phyloP scores from a whole-genome alignment of 23 tunicate genomes.

The Clavelina lepadiformis region DNA sequence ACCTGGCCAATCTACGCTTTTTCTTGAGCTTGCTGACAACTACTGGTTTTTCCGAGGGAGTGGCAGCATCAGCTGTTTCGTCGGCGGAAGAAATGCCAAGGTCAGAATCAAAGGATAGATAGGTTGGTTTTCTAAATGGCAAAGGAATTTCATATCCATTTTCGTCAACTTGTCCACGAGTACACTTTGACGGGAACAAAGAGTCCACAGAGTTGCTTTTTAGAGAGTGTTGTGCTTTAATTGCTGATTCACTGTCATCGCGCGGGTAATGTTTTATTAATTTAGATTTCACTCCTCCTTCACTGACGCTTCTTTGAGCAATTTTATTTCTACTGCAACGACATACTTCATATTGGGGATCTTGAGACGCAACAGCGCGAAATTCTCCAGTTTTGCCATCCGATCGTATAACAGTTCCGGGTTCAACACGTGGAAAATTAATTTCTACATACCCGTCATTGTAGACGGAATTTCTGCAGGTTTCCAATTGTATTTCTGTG shows the following conservation, averaged over 20 bases:
- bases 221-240: not conserved
- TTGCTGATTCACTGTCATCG: not conserved
- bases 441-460: constrained; percentile 19
- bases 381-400: not conserved
- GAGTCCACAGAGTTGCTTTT: not conserved
- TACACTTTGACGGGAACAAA: not conserved
- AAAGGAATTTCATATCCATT: constrained; percentile 16
- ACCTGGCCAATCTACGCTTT: not conserved
- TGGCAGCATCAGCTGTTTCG: too few species aligned
- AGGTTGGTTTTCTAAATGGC: constrained; percentile 8
- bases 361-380: not conserved
- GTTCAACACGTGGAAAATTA: constrained; percentile 9
- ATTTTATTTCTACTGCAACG: not conserved
- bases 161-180: constrained; percentile 2
- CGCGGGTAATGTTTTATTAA: too few species aligned
- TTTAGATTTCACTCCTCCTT: too few species aligned
- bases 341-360: not conserved
- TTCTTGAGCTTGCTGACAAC: not conserved
- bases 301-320: constrained; percentile 10
- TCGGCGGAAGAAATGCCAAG: not conserved
- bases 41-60: too few species aligned
- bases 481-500: too few species aligned
- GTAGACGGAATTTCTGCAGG: constrained; percentile 5
- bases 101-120: constrained; percentile 6
- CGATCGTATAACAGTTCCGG: constrained; percentile 12